Base-by-base conservation (phyloP, 1,140 invertebrate species). In the Micrasema longulum region DNA sequence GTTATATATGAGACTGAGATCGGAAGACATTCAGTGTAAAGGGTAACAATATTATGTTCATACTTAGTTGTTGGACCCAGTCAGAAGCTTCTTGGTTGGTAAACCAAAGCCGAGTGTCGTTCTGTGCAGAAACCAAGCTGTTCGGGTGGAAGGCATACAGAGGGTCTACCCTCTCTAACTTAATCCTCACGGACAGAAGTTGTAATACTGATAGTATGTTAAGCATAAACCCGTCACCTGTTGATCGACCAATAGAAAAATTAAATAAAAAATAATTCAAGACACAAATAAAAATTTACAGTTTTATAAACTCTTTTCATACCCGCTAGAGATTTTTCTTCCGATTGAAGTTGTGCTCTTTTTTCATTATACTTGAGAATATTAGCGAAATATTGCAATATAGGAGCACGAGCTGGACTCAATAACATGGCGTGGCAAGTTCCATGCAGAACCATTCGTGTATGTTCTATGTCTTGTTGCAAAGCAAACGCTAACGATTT, bases 131-230 rank as follows among this genome's bases (percentile, higher is more conserved):
- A 0, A 97, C 83, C 67, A 93, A 85, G 35, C 91, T 89, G 55
- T 90, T 88, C 0, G 92, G 90, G 82, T 96, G 91, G 83, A 96
- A 97, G 10, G 93, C 93, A 85, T 97, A 98, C 66, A 91, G 84
- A 0, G 90, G 87, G 81, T 97, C 95, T 45, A 98, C 89, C 69
- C 93, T 92, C 74, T 94, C 91, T 50, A 95, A 78, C 81, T 93
- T 93, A 23, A 95, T 93, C 84, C 95, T 95, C 0, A 94, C 86
- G 0, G 94, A 92, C 0, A 98, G 82, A 80, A 93, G 89, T 81
- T 98, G 96, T 55, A 99, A 81, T 11, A 98, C 92, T 47, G 93
- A 93, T 66, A 98, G 87, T 3, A 99, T 81, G 85, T 99, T 99
- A 35, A 99, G 82, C 91, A 98, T 96, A 79, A 97, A 97, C 1